Base-by-base conservation (phyloP, 2,113 vertebrate genomes). In the Grallaria varia region DNA sequence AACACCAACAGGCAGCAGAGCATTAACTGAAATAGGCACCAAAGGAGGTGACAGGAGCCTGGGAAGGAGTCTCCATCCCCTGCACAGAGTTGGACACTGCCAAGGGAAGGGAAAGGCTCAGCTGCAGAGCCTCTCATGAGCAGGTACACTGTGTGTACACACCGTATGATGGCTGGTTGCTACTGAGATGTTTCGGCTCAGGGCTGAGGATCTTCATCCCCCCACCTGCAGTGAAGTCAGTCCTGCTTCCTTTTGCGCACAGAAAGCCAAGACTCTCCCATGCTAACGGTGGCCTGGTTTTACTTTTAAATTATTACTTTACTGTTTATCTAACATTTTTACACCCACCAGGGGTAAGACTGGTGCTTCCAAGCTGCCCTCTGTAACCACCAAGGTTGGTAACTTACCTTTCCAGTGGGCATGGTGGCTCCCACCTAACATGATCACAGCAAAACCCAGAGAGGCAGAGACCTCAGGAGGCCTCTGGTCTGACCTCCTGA, bases 231-330 rank as follows among this genome's bases (percentile, higher is more conserved):
- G n/a, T 22, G 49, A 83, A 79, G 86, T 93, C 95, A 69, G 79
- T 76, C 76, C 93, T 90, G 79, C 91, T 92, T 88, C 86, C n/a
- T 82, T 89, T 88, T 83, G 33, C 63, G 69, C 27, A 83, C 35
- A 88, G 49, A 69, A 49, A 66, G 63, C 17, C 87, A 42, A 75
- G 49, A 35, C 40, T 37, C 10, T 10, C 20, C 22, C 16, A 20
- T 1, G 10, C n/a, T 60, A 85, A 69, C 4, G 8, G 24, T 49
- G 28, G 8, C 5, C 8, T 8, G 8, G 14, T 3, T 72, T 56
- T 28, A 78, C 12, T 81, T 77, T 19, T 52, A 9, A 47, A 53
- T 39, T 37, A 30, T 12, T 42, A 25, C 4, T 76, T 77, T 49
- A 45, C 31, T 84, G 24, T 63, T 67, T 75, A 31, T 22, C 40